Conservation (phyloP, 2,797 vertebrate species). For the Enoplosus armatus region DNA sequence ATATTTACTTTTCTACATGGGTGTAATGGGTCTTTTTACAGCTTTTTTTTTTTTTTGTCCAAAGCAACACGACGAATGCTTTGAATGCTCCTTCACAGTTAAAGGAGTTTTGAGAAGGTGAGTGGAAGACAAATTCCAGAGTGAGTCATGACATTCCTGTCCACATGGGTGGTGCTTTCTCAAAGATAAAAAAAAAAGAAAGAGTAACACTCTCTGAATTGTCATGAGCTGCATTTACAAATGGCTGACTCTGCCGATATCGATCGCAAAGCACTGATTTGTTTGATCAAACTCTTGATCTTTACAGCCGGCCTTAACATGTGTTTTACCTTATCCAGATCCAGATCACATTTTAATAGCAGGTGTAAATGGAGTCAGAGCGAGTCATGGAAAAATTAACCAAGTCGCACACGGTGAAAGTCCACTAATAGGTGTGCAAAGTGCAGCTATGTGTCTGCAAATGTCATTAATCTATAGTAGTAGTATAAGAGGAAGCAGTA, state of each 20-base stretch:
- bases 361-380: slow-evolving; percentile 63
- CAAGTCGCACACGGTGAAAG: slow-evolving; percentile 26
- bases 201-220: background rate
- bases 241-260: slow-evolving; percentile 8
- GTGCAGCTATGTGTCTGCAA: background rate
- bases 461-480: background rate
- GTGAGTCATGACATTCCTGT: slow-evolving; percentile 28
- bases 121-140: slow-evolving; percentile 10
- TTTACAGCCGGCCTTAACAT: background rate
- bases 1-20: slow-evolving; percentile 12
- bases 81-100: slow-evolving; percentile 6
- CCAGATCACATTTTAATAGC: slow-evolving; percentile 63
- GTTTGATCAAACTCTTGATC: background rate
- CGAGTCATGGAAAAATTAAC: slow-evolving; percentile 71
- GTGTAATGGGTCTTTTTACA: background rate
- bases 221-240: background rate
- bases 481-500: background rate
- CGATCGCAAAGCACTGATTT: background rate
- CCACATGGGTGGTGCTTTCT: slow-evolving; percentile 20
- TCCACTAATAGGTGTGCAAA: slow-evolving; percentile 49
- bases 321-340: slow-evolving; percentile 33
- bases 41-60: background rate
- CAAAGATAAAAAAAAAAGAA: background rate
- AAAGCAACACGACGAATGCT: background rate
- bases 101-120: slow-evolving; percentile 10